A percentile compares a stretch with the other conserved stretches of the same genome.
These are phyloP conservation scores for Hypotaenidia okinawae DNA, from an alignment of 2,797 vertebrate genomes.

Conservation along the genomic window DNA sequence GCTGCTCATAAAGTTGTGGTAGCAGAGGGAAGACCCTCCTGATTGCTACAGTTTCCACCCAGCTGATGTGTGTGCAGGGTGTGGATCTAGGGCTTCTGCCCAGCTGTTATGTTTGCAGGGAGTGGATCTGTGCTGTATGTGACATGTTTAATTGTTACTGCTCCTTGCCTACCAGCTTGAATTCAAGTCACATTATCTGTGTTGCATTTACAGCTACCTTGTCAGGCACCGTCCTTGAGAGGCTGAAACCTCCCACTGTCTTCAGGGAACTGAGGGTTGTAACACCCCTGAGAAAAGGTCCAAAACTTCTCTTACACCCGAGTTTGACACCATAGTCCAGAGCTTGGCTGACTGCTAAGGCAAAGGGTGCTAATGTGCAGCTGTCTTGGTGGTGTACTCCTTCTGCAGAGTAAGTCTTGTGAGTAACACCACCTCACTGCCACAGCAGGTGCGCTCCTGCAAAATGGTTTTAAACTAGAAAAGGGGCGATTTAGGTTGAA, in stretches of 20 bases:
- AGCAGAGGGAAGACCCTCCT: background rate
- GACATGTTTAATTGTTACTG: background rate
- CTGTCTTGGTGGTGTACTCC: background rate
- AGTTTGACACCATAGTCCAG: background rate
- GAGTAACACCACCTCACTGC: background rate
- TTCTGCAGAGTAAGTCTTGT: background rate
- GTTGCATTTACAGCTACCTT: background rate
- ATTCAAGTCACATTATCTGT: background rate
- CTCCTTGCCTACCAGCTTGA: background rate
- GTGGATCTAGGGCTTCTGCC: background rate
- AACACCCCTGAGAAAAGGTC: background rate
- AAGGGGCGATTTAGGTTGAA: no score
- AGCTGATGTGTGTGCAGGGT: background rate
- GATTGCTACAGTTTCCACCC: background rate
- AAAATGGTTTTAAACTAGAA: no score
- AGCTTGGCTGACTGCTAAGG: background rate
- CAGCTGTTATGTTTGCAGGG: fast-evolving
- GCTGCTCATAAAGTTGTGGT: background rate
- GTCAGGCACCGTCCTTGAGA: background rate
- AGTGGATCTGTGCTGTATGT: no score
- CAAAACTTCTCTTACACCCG: background rate
- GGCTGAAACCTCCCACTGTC: background rate
- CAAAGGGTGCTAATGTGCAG: background rate
- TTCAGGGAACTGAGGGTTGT: background rate
- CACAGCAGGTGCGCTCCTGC: fast-evolving